Evolutionary conservation across 2,113 vertebrate genomes (phyloP).

Genomic region (Tricholaema leucomelas): DNA sequence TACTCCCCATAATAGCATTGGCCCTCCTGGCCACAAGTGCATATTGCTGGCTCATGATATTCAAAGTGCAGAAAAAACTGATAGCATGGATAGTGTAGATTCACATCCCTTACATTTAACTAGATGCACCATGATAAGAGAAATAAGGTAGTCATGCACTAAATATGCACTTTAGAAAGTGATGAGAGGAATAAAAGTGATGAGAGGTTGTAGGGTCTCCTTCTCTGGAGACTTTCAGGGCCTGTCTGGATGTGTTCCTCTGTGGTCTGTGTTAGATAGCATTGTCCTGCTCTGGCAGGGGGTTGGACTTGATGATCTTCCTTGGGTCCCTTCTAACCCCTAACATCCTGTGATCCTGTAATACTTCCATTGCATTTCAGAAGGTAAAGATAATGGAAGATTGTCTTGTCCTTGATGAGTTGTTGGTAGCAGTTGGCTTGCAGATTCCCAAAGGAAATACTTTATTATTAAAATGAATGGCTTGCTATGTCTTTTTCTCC

Average conservation of each 20-base stretch:
- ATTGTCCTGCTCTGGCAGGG: no score
- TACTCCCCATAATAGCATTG: no score
- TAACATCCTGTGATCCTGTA: no score
- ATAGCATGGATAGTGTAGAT: background rate
- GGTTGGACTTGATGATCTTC: no score
- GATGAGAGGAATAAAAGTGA: no score
- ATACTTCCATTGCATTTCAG: background rate
- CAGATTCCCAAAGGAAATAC: background rate
- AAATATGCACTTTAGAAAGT: background rate
- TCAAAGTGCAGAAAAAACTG: background rate
- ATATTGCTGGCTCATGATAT: no score
- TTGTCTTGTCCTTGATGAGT: background rate
- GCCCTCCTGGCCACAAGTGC: no score
- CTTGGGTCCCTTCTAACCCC: no score
- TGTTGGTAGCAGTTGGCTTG: background rate
- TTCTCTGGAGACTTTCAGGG: no score
- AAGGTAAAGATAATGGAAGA: background rate
- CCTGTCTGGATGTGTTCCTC: no score
- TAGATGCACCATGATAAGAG: background rate
- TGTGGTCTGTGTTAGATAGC: no score
- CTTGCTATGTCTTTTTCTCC: conserved; percentile 42
- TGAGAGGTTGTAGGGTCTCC: no score
- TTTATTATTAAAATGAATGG: background rate
- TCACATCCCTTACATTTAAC: background rate
- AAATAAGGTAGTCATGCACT: background rate